A percentile compares a stretch with the other conserved stretches of the same genome.
These are phyloP conservation scores for Diglossa cyanea DNA, from an alignment of 2,797 vertebrate species.

Conservation along the genomic window DNA sequence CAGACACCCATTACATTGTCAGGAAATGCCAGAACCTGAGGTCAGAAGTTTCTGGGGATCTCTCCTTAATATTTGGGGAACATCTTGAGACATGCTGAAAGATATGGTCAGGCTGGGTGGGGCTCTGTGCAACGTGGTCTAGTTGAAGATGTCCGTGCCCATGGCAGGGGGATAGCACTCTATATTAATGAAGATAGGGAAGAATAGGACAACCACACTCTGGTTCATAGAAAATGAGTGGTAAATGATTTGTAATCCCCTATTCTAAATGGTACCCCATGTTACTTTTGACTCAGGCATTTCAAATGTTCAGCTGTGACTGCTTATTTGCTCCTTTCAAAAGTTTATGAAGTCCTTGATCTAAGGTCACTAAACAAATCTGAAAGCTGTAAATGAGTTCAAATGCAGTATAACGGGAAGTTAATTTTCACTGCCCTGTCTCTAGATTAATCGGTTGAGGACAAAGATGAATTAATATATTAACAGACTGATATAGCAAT, in stretches of 20 bases:
- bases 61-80: neutral
- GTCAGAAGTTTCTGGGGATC: neutral
- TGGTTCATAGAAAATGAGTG: neutral
- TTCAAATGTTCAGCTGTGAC: neutral
- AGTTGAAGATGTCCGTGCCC: neutral
- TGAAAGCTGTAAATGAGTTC: slow-evolving; percentile 27
- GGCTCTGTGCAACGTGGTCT: neutral
- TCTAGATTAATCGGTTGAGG: slow-evolving; percentile 48
- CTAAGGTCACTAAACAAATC: slow-evolving; percentile 39
- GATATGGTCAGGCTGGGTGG: neutral
- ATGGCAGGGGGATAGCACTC: neutral
- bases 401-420: slow-evolving; percentile 10
- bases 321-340: slow-evolving; percentile 29
- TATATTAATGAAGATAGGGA: neutral
- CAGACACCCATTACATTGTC: neutral
- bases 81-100: neutral
- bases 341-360: slow-evolving; percentile 54
- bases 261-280: neutral
- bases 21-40: neutral
- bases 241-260: neutral
- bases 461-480: slow-evolving; percentile 67
- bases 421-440: slow-evolving; percentile 68
- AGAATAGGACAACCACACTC: neutral
- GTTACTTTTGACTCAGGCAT: neutral
- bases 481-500: slow-evolving; percentile 54